Percentiles rank a stretch among this genome's conserved stretches.
These are phyloP conservation scores for Melanaphis sacchari DNA, from an alignment of 1,140 invertebrate genomes.

Conservation along the genomic window DNA sequence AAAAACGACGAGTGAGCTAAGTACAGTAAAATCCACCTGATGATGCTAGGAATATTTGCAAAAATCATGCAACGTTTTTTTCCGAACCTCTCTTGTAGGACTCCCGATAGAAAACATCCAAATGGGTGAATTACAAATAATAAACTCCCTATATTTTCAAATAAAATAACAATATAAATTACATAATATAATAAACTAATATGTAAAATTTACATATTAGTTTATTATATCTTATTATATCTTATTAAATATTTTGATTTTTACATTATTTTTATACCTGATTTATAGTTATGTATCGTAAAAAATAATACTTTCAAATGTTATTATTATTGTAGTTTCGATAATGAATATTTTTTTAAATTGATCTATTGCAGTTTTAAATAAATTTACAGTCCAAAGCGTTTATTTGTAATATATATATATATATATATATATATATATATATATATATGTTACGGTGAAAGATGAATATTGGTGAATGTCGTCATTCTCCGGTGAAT, in stretches of 20 bases:
- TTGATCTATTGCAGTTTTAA: background rate
- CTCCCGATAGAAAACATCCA: slow-evolving; percentile 61
- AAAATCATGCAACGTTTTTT: slow-evolving; percentile 60
- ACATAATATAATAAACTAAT: no score
- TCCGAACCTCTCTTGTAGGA: slow-evolving; percentile 60
- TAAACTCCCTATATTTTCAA: slow-evolving; percentile 60
- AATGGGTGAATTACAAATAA: slow-evolving; percentile 61
- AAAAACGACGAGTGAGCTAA: slow-evolving; percentile 31
- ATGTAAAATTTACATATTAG: no score
- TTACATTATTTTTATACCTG: background rate
- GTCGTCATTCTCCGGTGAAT: no score
- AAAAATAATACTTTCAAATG: background rate
- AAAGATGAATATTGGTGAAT: no score
- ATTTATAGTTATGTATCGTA: background rate
- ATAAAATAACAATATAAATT: background rate
- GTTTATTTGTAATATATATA: background rate
- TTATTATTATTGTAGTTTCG: background rate
- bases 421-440: background rate
- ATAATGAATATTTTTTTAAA: background rate
- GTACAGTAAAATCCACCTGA: slow-evolving; percentile 58
- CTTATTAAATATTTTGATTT: background rate
- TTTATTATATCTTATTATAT: no score
- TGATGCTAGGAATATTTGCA: slow-evolving; percentile 59
- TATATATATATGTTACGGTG: no score
- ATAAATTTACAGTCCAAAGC: background rate